Evolutionary conservation across 1,140 invertebrate species (phyloP), one percentile per base, ranked within the genome.

Genomic region (Scylla paramamosain): DNA sequence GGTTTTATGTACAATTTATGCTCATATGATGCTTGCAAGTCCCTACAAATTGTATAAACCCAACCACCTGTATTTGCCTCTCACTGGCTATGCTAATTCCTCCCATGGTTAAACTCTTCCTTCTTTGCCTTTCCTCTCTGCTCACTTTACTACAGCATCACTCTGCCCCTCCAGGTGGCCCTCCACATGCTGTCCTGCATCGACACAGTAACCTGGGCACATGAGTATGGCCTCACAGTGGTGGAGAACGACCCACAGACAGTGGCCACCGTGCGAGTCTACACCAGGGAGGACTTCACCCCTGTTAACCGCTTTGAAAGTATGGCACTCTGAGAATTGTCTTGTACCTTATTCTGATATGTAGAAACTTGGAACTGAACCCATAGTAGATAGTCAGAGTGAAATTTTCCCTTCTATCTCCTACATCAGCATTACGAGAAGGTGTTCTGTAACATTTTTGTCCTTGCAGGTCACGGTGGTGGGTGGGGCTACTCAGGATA

Each of bases 401-500:
- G 89, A 91, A 39, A 39, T 52, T 39, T 91, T 39, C 39, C 6
- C 8, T 90, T 28, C 25, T 20, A 39, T 39, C 1, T 39, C 39
- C 39, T 6, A 39, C 39, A 39, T 39, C 39, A 39, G 39, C 39
- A 39, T 39, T 39, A 39, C 6, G 39, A 39, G 1, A 39, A 39
- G 39, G 39, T 39, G 6, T 6, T 6, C 1, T 59, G 10, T 59
- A 14, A 59, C 10, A 20, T 59, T 59, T 12, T 59, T 59, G 52
- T 59, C 84, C 96, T 89, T 95, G 8, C 95, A 98, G 98, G 97
- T 97, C 98, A 99, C 97, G 99, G 99, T 46, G 99, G 99, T 91
- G 99, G 99, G 10, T 99, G 99, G 99, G 99, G 99, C 6, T 99
- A 99, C 97, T 99, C 99, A 2, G 99, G 98, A 0, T 99, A 99